A percentile compares a stretch with the other conserved stretches of the same genome.
Conservation (phyloP, 2,113 vertebrate genomes). For the Sula dactylatra region DNA sequence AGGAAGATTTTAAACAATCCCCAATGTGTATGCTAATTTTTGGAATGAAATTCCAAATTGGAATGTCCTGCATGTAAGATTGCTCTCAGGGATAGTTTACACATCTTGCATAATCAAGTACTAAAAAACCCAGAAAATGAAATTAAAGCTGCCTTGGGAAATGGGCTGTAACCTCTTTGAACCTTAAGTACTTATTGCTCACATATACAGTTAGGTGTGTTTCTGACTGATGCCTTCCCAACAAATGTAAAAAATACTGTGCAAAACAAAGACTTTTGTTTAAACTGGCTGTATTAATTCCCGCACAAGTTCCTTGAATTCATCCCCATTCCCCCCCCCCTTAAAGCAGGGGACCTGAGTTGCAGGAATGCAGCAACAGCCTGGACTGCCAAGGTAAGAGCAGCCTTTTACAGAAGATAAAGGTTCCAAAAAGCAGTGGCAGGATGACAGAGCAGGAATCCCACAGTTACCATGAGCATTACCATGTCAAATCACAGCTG, state of each 20-base stretch:
- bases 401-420: not conserved
- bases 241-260: not conserved
- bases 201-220: not conserved
- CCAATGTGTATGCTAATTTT: accelerated
- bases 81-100: not conserved
- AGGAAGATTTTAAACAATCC: not conserved
- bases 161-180: not conserved
- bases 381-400: not conserved
- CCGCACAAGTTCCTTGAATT: not conserved
- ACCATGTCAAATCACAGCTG: accelerated
- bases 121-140: not conserved
- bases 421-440: not conserved
- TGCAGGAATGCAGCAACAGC: not conserved
- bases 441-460: not conserved
- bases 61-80: accelerated
- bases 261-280: not conserved
- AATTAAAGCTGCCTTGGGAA: not conserved
- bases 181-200: not conserved
- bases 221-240: not conserved
- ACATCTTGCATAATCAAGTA: not conserved
- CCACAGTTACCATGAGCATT: accelerated
- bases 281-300: not conserved
- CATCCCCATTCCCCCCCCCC: not conserved
- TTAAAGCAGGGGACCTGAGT: not conserved
- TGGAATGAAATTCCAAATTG: not conserved